Evolutionary conservation across 2,888 invertebrate genomes (phyloP), one percentile per base, ranked within the genome.

Genomic region (Apotomis turbidana): DNA sequence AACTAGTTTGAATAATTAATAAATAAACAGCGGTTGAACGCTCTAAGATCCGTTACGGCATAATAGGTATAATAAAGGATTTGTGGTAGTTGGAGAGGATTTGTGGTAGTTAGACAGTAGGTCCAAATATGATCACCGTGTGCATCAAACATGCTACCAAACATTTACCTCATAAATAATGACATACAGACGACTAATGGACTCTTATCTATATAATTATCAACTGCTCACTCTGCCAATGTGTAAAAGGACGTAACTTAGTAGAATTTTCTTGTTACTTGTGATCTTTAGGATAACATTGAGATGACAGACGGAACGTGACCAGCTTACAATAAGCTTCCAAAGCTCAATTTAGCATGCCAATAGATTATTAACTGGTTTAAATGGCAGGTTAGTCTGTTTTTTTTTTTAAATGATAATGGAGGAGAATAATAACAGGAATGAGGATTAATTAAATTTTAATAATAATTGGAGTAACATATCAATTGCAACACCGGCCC

Each of bases 341-440:
- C 41, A 38, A 66, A 54, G 46, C 57, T 6, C 13, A 27, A 38
- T 51, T 66, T 55, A 13, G 55, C 49, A 61, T 67, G 67, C 46
- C 51, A 67, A 71, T 66, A 15, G 55, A 60, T 12, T 10, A 55
- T 66, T 66, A 61, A 61, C 60, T 61, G 67, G 61, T 61, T 55
- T n/a, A 54, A 44, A 59, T 27, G 27, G 27, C 27, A 27, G 27
- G 27, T 27, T 27, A 27, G 27, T 27, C 27, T 27, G 1, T 27
- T 27, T 27, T 27, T 27, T 27, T 27, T 27, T 27, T 2, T 2
- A 27, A 1, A 27, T 27, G 15, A 15, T 15, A 15, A 55, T 64
- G 41, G 9, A n/a, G 27, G 41, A 4, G 36, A 66, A 41, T 57
- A 66, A 57, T 46, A 66, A 12, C 27, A 54, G 15, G 41, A 13